A percentile compares a stretch with the other conserved stretches of the same genome.
Conservation (phyloP, 1,140 invertebrate genomes). For the Gerris buenoi region DNA sequence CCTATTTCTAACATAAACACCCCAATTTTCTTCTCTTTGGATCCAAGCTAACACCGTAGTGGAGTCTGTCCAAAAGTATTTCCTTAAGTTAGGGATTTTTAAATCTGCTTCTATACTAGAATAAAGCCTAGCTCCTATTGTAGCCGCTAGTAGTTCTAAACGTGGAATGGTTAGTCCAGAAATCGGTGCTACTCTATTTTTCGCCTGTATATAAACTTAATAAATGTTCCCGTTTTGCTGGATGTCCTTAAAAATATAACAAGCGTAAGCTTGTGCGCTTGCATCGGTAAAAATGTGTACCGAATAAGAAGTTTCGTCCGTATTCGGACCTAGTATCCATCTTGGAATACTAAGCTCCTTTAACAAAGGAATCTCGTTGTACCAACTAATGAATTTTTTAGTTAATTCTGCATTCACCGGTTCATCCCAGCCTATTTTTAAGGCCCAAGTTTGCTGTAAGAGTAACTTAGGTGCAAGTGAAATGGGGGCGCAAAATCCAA, state of each 20-base stretch:
- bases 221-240: neutral
- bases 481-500: neutral
- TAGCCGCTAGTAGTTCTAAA: conserved; percentile 27
- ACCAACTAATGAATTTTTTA: neutral
- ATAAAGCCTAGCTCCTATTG: conserved; percentile 24
- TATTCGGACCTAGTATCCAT: neutral
- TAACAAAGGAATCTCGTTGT: neutral
- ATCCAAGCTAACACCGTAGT: conserved; percentile 27
- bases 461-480: neutral
- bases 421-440: neutral
- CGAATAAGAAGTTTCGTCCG: neutral
- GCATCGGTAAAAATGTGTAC: conserved; percentile 28
- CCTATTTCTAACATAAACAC: conserved; percentile 30
- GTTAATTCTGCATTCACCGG: neutral
- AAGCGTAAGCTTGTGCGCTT: conserved; percentile 23
- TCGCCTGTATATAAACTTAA: conserved; percentile 15
- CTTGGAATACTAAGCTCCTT: neutral
- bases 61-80: conserved; percentile 26
- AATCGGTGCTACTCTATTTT: conserved; percentile 25
- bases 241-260: conserved; percentile 19
- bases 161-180: conserved; percentile 25
- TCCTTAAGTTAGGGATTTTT: conserved; percentile 14
- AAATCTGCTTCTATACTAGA: neutral
- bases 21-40: conserved; percentile 19
- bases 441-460: neutral